Evolutionary conservation across 2,113 vertebrate species (phyloP), one percentile per base, ranked within the genome.

Genomic region (Ardeotis arabs): DNA sequence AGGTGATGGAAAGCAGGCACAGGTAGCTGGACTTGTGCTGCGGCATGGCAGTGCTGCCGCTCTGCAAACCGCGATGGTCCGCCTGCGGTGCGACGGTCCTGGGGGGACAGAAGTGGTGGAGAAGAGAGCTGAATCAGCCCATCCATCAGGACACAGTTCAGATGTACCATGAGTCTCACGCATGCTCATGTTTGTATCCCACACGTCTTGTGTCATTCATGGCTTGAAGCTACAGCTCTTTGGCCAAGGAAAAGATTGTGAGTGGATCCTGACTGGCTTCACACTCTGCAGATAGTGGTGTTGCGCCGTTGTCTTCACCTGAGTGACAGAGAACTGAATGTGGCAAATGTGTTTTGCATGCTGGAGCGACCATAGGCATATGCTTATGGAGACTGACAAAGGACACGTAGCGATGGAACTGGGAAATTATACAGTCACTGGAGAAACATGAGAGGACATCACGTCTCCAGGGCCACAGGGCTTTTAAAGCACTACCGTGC

Each of bases 121-220:
- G 76, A 80, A 11, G 10, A 60, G 72, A 88, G 37, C 33, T 68
- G 53, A 73, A 44, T 27, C 35, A 28, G 21, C 56, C 33, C 33
- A 45, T 59, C 41, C 81, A 41, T 44, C 64, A 84, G 66, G 52
- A 63, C 2, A 1, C 31, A 60, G 10, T 64, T 84, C 47, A 4
- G 25, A 5, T 1, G 10, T 16, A 15, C n/a, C 24, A 17, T 0
- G 0, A 67, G 28, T 28, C 62, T 82, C 60, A 14, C 2, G 9
- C 14, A 4, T 8, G n/a, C 18, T 68, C 23, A 0, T 17, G 56
- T 29, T 59, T 56, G 29, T 50, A 55, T 56, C 60, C 58, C 53
- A 68, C 21, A 7, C 0, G 1, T 8, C 9, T 33, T 70, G 56
- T 78, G 24, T 28, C 72, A 45, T 45, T 49, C 37, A 21, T 35